Percentiles rank a stretch among this genome's conserved stretches.
Evolutionary conservation across 2,888 invertebrate genomes (phyloP).

Genomic region (Geophilus truncorum): DNA sequence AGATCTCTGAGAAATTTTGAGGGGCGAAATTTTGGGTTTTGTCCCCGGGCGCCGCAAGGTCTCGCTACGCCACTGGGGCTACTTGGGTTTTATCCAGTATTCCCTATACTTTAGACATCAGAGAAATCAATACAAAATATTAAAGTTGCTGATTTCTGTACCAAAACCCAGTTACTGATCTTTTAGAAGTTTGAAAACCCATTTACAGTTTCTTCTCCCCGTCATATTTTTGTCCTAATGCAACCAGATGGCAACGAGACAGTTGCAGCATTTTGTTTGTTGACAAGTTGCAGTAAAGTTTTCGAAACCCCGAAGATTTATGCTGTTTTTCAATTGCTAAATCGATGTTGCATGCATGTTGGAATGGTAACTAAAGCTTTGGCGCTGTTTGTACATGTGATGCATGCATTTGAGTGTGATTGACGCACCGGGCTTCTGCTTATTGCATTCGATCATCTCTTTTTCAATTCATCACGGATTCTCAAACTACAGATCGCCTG

Average conservation of each 20-base stretch:
- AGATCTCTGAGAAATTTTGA: too few relatives aligned
- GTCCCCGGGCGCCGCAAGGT: too few relatives aligned
- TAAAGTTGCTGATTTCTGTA: too few relatives aligned
- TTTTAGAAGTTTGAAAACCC: too few relatives aligned
- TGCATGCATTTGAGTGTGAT: neutral
- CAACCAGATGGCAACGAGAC: neutral
- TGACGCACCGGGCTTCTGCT: neutral
- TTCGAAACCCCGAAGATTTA: neutral
- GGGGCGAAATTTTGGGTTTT: too few relatives aligned
- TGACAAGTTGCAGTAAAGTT: neutral
- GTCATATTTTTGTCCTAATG: too few relatives aligned
- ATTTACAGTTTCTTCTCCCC: too few relatives aligned
- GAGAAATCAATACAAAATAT: too few relatives aligned
- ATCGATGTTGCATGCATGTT: neutral
- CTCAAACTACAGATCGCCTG: neutral
- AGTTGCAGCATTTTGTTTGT: neutral
- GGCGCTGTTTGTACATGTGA: neutral
- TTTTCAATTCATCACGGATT: neutral
- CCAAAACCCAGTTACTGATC: too few relatives aligned
- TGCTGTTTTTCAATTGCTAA: neutral
- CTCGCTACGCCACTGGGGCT: too few relatives aligned
- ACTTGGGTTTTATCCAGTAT: too few relatives aligned
- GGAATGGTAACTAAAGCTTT: neutral
- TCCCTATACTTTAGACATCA: too few relatives aligned
- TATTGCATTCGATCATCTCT: neutral